phyloP scores from a whole-genome alignment of 2,797 vertebrate genomes.

The Alosa sapidissima region DNA sequence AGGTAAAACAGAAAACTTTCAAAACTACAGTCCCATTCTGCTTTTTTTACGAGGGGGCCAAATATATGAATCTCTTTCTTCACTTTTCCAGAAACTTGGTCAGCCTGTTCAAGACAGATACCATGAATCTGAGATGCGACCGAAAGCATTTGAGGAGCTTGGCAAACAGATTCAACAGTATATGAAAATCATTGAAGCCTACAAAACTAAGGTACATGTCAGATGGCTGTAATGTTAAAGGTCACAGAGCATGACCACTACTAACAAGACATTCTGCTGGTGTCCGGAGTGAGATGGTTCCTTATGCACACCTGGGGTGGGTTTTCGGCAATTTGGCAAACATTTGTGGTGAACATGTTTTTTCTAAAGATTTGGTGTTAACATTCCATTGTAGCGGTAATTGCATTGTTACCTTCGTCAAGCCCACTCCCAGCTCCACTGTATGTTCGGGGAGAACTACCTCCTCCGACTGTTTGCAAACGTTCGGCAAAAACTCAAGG shows the following conservation, averaged over 20 bases:
- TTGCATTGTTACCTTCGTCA: too few species aligned
- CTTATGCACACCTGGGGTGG: too few species aligned
- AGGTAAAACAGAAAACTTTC: slow-evolving; percentile 68
- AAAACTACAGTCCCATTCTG: neutral
- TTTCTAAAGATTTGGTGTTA: too few species aligned
- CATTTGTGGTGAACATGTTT: too few species aligned
- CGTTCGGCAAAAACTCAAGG: too few species aligned
- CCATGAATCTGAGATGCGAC: slow-evolving; percentile 90
- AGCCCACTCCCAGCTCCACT: too few species aligned
- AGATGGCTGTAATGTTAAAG: neutral
- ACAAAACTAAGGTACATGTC: slow-evolving; percentile 87
- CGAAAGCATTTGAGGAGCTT: slow-evolving; percentile 91
- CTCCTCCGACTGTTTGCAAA: too few species aligned
- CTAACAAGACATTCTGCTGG: neutral
- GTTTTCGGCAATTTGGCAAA: too few species aligned
- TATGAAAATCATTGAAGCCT: slow-evolving; percentile 91
- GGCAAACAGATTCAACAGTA: slow-evolving; percentile 94
- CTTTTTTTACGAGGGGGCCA: neutral
- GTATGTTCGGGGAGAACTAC: too few species aligned
- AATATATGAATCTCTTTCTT: neutral
- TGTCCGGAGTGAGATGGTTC: neutral
- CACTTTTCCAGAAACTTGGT: slow-evolving; percentile 78
- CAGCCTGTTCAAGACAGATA: slow-evolving; percentile 88
- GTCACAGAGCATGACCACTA: neutral
- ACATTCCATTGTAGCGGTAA: too few species aligned